Evolutionary conservation across 2,113 vertebrate species (phyloP).

Genomic region (Zapus hudsonius): DNA sequence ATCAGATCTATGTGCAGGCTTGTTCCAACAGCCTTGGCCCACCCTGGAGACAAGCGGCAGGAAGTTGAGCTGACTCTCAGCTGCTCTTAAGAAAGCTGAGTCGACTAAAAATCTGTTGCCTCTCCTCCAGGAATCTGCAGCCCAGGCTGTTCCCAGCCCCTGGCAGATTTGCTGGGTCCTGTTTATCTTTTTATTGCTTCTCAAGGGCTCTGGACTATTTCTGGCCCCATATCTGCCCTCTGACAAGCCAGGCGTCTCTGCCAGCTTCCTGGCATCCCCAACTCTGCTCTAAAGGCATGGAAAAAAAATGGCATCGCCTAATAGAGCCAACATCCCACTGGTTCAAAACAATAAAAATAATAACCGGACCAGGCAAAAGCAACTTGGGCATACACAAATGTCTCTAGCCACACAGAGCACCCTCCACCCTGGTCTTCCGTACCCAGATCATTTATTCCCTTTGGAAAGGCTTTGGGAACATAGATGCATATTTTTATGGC

Average conservation of each 20-base stretch:
- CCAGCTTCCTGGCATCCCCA: slow-evolving; percentile 45
- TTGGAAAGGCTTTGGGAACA: not conserved
- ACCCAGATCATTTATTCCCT: not conserved
- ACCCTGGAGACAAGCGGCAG: not conserved
- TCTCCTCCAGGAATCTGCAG: not conserved
- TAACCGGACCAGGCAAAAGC: slow-evolving; percentile 8
- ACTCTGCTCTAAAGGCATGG: not conserved
- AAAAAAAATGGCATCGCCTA: not conserved
- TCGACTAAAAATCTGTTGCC: not conserved
- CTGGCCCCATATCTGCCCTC: slow-evolving; percentile 32
- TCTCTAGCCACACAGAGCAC: not conserved
- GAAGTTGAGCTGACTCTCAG: not conserved
- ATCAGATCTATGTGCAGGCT: not conserved
- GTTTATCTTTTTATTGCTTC: slow-evolving; percentile 24
- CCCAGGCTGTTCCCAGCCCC: not conserved
- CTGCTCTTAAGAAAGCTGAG: slow-evolving; percentile 13
- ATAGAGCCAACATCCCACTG: slow-evolving; percentile 21
- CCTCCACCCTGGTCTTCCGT: not conserved
- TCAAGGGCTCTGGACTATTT: slow-evolving; percentile 49
- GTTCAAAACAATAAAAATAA: not conserved
- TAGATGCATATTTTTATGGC: not conserved
- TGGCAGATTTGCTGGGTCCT: not conserved
- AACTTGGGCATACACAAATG: not conserved
- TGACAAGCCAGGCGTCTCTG: not conserved
- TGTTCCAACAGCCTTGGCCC: not conserved